Base-by-base conservation (phyloP, 2,888 invertebrate species). In the Prosapia bicincta region DNA sequence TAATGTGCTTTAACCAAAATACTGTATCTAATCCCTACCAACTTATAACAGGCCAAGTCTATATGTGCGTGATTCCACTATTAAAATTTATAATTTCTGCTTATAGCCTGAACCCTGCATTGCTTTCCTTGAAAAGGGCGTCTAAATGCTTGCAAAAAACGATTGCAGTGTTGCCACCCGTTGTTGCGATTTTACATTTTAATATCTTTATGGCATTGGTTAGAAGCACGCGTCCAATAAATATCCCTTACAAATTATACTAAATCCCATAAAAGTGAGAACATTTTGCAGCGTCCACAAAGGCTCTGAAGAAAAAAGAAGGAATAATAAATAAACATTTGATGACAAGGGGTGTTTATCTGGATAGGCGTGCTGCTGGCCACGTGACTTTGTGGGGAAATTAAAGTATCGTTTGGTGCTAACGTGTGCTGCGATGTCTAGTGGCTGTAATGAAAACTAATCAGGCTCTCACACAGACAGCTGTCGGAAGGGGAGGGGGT, bases 241-340 rank as follows among this genome's bases (percentile, higher is more conserved):
- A 54, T 20, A 54, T 5, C 20, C n/a, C 20, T 69, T 26, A 69
- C 73, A 73, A 73, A 73, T 73, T 73, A 28, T 68, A 69, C 68
- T 68, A 73, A 73, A 73, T 73, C 73, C 73, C 73, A 68, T 68
- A 69, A 54, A 73, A 73, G 73, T 73, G 68, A 67, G 73, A 69
- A 68, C 73, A 43, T 54, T 54, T 54, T 9, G 20, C 54, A 54
- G 54, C 20, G 20, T n/a, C n/a, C n/a, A 10, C 54, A 38, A 20
- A 2, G 20, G 54, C 20, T 54, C 15, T 9, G 38, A 13, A 54
- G n/a, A n/a, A 54, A 54, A 20, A 54, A 20, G 3, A 13, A 54
- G 38, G 38, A 38, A 38, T 38, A 38, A 54, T 54, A 54, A 54
- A 54, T 54, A 54, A 20, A n/a, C 3, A 54, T 54, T 54, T 54